phyloP scores from a whole-genome alignment of 2,888 invertebrate species.

The Zaprionus bogoriensis region DNA sequence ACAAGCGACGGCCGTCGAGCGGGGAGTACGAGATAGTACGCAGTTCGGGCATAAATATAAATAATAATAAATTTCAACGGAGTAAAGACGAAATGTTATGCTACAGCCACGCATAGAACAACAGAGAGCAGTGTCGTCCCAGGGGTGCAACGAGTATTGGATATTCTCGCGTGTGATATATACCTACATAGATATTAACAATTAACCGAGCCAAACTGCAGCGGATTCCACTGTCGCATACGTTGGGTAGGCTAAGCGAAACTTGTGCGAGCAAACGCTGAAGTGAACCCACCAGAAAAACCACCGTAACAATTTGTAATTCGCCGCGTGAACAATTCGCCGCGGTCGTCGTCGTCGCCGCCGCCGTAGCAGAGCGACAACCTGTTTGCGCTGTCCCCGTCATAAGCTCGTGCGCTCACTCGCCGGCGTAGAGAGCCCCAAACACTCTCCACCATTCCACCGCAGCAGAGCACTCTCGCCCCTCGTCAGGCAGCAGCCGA shows the following conservation, averaged over 20 bases:
- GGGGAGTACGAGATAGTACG: slow-evolving; percentile 39
- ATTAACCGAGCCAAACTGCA: not conserved
- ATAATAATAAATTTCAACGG: slow-evolving; percentile 7
- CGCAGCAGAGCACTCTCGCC: slow-evolving; percentile 68
- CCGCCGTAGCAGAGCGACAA: no score
- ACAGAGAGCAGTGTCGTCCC: slow-evolving; percentile 16
- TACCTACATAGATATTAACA: slow-evolving; percentile 8
- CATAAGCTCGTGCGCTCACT: slow-evolving; percentile 43
- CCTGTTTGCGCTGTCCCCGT: slow-evolving; percentile 77
- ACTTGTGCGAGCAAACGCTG: slow-evolving; percentile 35
- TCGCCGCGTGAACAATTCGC: slow-evolving; percentile 58
- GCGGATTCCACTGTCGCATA: not conserved
- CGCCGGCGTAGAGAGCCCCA: slow-evolving; percentile 48
- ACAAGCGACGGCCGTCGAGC: no score
- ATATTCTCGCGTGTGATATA: slow-evolving; percentile 46
- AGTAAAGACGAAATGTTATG: slow-evolving; percentile 60
- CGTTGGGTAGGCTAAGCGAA: slow-evolving; percentile 1
- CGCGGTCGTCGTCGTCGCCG: slow-evolving; percentile 43
- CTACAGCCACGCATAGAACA: slow-evolving; percentile 40
- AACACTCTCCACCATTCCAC: slow-evolving; percentile 78
- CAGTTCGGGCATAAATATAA: slow-evolving; percentile 12
- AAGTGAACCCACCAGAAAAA: slow-evolving; percentile 48
- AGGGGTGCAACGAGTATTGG: slow-evolving; percentile 41
- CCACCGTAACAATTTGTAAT: slow-evolving; percentile 33
- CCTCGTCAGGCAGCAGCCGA: slow-evolving; percentile 33